Evolutionary conservation across 2,113 vertebrate genomes (phyloP).

Genomic region (Cynopterus brachyotis): DNA sequence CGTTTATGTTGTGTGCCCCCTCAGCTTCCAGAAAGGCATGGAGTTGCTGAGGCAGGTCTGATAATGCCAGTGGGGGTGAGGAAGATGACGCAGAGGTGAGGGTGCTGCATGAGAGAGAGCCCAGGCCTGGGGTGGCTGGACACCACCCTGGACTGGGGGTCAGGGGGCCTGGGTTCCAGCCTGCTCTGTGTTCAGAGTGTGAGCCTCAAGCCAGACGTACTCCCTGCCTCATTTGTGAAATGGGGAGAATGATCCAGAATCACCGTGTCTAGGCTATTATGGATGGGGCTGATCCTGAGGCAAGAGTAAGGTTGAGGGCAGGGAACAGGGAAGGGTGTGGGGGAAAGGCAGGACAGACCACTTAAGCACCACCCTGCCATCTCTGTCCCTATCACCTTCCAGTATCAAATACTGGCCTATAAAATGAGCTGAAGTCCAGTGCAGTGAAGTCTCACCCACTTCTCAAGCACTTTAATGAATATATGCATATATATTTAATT

Average conservation of each 20-base stretch:
- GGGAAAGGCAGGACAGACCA: neutral
- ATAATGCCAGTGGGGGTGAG: neutral
- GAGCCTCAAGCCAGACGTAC: neutral
- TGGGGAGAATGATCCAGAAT: neutral
- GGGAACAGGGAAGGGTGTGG: fast-evolving
- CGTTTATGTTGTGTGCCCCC: neutral
- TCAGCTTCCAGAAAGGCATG: neutral
- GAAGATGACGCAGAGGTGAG: neutral
- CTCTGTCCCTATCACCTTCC: neutral
- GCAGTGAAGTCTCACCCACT: neutral
- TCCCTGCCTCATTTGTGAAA: neutral
- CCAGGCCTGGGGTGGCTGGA: neutral
- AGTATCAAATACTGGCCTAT: neutral
- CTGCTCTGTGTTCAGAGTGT: neutral
- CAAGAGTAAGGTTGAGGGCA: neutral
- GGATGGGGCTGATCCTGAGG: neutral
- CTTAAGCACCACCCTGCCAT: neutral
- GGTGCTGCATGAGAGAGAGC: neutral
- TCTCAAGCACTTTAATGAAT: neutral
- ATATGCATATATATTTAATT: neutral
- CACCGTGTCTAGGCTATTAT: fast-evolving
- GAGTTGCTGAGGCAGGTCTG: neutral
- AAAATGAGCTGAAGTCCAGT: neutral
- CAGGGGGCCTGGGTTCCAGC: neutral
- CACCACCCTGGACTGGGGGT: neutral